Evolutionary conservation across 2,888 invertebrate species (phyloP), one percentile per base, ranked within the genome.

Genomic region (Lamellibrachia columna): DNA sequence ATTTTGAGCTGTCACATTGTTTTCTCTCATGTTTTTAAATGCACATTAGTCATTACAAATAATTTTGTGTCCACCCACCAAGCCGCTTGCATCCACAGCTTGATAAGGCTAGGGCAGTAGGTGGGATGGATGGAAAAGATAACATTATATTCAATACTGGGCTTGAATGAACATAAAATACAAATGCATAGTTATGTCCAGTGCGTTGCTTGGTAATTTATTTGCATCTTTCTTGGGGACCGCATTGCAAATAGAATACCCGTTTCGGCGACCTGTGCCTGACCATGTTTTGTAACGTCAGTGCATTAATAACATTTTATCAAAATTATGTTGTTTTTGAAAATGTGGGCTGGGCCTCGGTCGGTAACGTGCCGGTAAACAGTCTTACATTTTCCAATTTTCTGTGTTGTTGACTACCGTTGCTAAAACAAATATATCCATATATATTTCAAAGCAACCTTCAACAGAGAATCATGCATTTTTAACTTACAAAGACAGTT

Each of bases 341-440:
- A 92, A 91, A 92, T 60, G 92, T 92, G 92, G 92, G 92, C 28
- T 92, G 92, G 92, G 92, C 92, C 52, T 22, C 40, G 11, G 28
- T 3, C 28, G 22, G 9, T 90, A 53, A 11, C 53, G 28, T 90
- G 22, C 90, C 90, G 53, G 90, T 90, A 55, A 52, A 53, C 53
- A 90, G 53, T 53, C 28, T 22, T 15, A 75, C 15, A 15, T 75
- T 6, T 75, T 22, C 15, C 15, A 15, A 22, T 75, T 15, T 22
- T 75, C 22, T 75, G 75, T 75, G n/a, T 22, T 75, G 11, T 6
- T 75, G n/a, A 75, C 75, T 22, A 75, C 6, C n/a, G 15, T 15
- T 75, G 15, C 75, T 3, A 75, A 75, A 91, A 91, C 60, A 91
- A n/a, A 22, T 3, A 4, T n/a, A 58, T 91, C 55, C 60, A 91